Evolutionary conservation across 2,113 vertebrate genomes (phyloP).

Genomic region (Indicator maculatus): DNA sequence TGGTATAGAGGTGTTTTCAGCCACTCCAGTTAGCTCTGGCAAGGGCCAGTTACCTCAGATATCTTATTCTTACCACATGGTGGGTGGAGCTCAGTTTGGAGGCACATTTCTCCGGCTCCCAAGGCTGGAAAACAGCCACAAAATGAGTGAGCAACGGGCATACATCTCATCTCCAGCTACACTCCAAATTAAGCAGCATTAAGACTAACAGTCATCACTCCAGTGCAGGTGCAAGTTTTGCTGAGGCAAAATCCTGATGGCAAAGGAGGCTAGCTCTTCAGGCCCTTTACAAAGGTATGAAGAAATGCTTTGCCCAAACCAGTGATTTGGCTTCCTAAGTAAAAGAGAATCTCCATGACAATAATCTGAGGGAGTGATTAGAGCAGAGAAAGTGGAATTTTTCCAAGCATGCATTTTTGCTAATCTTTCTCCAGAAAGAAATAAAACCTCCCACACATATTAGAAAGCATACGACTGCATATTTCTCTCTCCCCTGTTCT

Average conservation of each 20-base stretch:
- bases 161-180: neutral
- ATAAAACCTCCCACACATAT: conserved; percentile 21
- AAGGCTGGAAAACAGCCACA: neutral
- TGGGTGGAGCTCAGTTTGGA: neutral
- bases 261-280: neutral
- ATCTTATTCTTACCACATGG: neutral
- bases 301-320: neutral
- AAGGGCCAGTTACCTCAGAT: neutral
- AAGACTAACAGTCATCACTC: neutral
- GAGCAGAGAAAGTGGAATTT: conserved; percentile 26
- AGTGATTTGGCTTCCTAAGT: neutral
- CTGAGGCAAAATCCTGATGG: neutral
- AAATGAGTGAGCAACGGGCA: neutral
- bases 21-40: neutral
- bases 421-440: conserved; percentile 37
- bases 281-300: neutral
- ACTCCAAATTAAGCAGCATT: neutral
- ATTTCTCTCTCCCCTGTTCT: neutral
- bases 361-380: conserved; percentile 56
- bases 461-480: neutral
- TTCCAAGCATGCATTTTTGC: conserved; percentile 32
- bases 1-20: neutral
- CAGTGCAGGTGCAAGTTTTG: neutral
- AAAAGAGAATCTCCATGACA: conserved; percentile 40
- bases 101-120: neutral